These are phyloP conservation scores for Heteromormyrus szaboi DNA, from an alignment of 2,797 vertebrate species.

Conservation along the genomic window DNA sequence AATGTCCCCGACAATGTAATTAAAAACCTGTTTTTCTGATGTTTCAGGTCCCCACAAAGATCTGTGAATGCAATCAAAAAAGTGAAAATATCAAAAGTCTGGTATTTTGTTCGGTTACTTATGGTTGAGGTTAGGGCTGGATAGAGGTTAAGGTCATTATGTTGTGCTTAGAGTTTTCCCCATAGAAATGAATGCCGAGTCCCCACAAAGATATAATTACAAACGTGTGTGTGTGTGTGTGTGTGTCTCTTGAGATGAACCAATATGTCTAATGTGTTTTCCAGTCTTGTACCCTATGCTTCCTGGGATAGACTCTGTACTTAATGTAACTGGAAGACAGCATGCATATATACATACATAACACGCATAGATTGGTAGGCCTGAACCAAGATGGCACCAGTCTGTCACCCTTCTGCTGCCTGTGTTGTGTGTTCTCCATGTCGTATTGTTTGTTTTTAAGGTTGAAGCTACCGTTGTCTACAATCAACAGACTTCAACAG, in stretches of 20 bases:
- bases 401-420: neutral
- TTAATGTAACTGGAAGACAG: neutral
- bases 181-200: no score
- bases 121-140: no score
- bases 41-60: no score
- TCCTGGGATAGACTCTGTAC: neutral
- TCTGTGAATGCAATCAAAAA: no score
- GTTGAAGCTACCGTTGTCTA: neutral
- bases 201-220: no score
- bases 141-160: no score
- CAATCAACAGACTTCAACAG: neutral
- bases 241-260: neutral
- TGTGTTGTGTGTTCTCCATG: neutral
- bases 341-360: neutral
- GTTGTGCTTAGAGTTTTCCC: no score
- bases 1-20: no score
- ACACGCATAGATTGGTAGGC: neutral
- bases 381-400: neutral
- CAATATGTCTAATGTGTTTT: neutral
- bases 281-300: neutral
- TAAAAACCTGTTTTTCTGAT: no score
- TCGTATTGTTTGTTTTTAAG: neutral
- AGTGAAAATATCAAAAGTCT: no score
- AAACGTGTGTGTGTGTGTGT: neutral
- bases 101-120: no score